Evolutionary conservation across 2,113 vertebrate species (phyloP), one percentile per base, ranked within the genome.

Genomic region (Aepyceros melampus): DNA sequence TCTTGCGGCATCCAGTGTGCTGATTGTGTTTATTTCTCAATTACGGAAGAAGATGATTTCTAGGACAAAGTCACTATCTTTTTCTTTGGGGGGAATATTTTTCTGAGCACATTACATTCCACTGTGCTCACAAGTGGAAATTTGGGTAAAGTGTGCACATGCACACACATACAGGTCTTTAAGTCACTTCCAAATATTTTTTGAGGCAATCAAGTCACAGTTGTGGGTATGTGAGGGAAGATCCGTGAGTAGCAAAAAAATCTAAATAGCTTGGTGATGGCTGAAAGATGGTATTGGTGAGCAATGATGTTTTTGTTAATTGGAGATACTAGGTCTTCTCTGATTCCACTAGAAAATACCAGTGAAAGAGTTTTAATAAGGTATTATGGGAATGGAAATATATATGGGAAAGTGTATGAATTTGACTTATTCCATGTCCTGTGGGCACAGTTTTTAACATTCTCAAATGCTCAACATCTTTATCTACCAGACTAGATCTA

Each of bases 261-360:
- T 47, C 47, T 95, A 85, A 96, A 85, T 89, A 91, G 53, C 33
- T 91, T 64, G 6, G 40, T 93, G 19, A 49, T 36, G 92, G 13
- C n/a, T 93, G 13, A 74, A 92, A 85, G 55, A 45, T 25, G 33
- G 19, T 53, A 51, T 47, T 79, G 81, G 55, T 95, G 58, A 90
- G 14, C 64, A 90, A 27, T 49, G 21, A 36, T 84, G 11, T 53
- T 94, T 87, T 33, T 56, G 12, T 16, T 60, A 97, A 76, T 78
- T 92, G 14, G 27, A 21, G 79, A 94, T 40, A 56, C 49, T 96
- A 87, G 7, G 5, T 81, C 2, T 64, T 98, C 89, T 56, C 53
- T 97, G 92, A 78, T 84, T 55, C 81, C 89, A 94, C 51, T 58
- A 6, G 76, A 87, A 93, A 81, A 67, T 95, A 36, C 51, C n/a